These are phyloP conservation scores for Drosophila monieri DNA, from an alignment of 2,888 invertebrate genomes.

Conservation along the genomic window DNA sequence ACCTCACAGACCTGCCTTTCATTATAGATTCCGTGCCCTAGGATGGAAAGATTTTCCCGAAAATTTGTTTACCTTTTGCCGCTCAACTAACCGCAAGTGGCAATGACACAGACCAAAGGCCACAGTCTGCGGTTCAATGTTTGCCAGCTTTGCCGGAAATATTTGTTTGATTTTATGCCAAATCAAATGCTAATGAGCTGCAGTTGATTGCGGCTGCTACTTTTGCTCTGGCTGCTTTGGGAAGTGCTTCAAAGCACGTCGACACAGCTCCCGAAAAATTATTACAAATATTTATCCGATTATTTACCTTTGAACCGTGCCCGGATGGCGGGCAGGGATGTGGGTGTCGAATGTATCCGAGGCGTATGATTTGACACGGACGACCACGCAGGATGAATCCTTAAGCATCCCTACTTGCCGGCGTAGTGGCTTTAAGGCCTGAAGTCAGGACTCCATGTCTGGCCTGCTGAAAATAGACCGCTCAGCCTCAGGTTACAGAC, in stretches of 20 bases:
- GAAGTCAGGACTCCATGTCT: constrained; percentile 33
- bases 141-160: constrained; percentile 64
- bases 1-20: constrained; percentile 17
- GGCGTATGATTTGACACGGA: constrained; percentile 17
- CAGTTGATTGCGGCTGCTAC: constrained; percentile 29
- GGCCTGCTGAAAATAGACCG: constrained; percentile 40
- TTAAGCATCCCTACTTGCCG: constrained; percentile 47
- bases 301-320: constrained; percentile 73
- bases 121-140: constrained; percentile 47
- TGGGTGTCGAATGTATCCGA: constrained; percentile 25
- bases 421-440: constrained; percentile 63
- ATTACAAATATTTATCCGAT: constrained; percentile 61
- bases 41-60: constrained; percentile 14
- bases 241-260: constrained; percentile 11
- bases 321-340: not conserved
- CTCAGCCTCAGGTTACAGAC: constrained; percentile 66
- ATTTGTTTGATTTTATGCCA: constrained; percentile 56
- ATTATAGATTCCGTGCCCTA: constrained; percentile 12
- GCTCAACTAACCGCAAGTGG: constrained; percentile 27
- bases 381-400: constrained; percentile 57
- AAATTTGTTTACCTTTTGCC: constrained; percentile 33
- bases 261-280: constrained; percentile 36
- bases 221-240: not conserved
- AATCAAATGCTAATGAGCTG: constrained; percentile 73
- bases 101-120: constrained; percentile 51